These are phyloP conservation scores for Erynnis tages DNA, from an alignment of 2,888 invertebrate genomes.

Conservation along the genomic window DNA sequence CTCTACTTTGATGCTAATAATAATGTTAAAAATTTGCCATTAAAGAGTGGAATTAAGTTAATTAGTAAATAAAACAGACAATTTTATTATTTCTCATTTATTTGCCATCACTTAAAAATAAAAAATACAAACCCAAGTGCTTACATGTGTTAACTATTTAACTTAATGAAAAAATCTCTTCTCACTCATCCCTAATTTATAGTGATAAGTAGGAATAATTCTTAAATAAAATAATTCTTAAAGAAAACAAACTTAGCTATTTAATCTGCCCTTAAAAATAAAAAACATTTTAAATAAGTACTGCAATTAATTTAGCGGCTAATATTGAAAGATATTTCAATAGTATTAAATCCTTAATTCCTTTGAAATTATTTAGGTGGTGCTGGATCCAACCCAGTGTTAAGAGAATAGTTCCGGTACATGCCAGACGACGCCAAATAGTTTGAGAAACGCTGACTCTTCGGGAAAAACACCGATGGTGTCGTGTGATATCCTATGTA, in stretches of 20 bases:
- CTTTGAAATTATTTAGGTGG: slow-evolving; percentile 31
- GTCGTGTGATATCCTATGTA: slow-evolving; percentile 84
- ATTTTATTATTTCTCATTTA: background rate
- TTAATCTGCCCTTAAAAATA: background rate
- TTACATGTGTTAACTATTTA: no score
- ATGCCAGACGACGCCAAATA: slow-evolving; percentile 85
- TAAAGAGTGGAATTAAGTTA: no score
- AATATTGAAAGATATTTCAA: no score
- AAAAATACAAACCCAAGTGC: background rate
- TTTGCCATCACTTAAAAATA: background rate
- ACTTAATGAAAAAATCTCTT: no score
- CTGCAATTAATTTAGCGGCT: no score
- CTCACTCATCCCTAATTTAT: no score
- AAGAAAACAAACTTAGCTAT: no score
- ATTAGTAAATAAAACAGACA: background rate
- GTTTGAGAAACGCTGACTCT: slow-evolving; percentile 86
- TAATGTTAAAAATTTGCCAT: no score
- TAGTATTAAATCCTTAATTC: no score
- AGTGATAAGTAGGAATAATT: no score
- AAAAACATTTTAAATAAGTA: background rate
- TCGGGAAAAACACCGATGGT: slow-evolving; percentile 86
- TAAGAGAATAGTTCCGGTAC: slow-evolving; percentile 91
- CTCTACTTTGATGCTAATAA: background rate
- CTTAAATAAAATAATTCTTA: no score
- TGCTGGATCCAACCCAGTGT: slow-evolving; percentile 82